These are phyloP conservation scores for Tetranychus piercei DNA, from an alignment of 2,888 invertebrate species.

Conservation along the genomic window DNA sequence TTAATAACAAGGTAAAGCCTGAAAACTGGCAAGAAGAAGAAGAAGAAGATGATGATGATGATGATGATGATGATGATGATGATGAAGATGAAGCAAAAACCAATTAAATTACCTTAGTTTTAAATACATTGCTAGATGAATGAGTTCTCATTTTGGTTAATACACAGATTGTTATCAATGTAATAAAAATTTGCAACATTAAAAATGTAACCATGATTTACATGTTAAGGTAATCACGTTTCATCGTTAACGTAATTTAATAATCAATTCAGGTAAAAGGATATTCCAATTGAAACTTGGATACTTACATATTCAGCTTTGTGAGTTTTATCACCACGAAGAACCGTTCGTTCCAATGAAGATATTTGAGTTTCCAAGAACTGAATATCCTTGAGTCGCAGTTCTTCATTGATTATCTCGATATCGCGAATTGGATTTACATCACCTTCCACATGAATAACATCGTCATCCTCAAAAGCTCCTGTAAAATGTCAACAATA, in stretches of 20 bases:
- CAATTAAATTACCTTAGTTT: neutral
- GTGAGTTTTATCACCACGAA: slow-evolving; percentile 76
- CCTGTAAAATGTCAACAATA: slow-evolving; percentile 39
- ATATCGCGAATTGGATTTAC: slow-evolving; percentile 91
- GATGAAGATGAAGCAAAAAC: neutral
- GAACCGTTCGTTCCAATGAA: slow-evolving; percentile 56
- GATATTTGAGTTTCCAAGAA: slow-evolving; percentile 61
- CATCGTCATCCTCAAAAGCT: slow-evolving; percentile 91
- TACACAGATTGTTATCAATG: neutral
- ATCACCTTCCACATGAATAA: slow-evolving; percentile 94
- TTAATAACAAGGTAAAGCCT: neutral
- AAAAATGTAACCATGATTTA: neutral
- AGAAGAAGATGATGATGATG: neutral
- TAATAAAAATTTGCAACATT: neutral
- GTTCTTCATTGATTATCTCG: slow-evolving; percentile 85
- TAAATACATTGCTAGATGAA: neutral
- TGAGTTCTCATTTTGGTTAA: neutral
- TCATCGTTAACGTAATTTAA: neutral
- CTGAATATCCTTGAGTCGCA: slow-evolving; percentile 83
- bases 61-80: neutral
- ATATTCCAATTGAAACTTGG: neutral
- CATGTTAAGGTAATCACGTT: neutral
- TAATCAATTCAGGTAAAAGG: neutral
- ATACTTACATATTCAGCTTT: slow-evolving; percentile 79
- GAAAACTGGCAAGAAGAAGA: neutral